Evolutionary conservation across 2,797 vertebrate genomes (phyloP).

Genomic region (Mormyrus hasselquistii): DNA sequence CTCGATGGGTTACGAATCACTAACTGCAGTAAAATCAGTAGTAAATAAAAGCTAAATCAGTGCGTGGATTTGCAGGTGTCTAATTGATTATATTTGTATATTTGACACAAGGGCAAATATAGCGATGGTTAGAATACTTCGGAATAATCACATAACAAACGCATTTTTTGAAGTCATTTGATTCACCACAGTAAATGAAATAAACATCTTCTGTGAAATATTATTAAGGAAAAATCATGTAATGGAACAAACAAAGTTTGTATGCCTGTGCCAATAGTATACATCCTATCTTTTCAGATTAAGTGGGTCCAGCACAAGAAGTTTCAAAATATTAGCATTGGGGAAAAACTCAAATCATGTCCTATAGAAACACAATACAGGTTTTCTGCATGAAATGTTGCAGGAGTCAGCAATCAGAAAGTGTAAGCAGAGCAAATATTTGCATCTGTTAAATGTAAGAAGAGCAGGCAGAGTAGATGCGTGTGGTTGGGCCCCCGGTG

Average conservation of each 20-base stretch:
- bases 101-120: background rate
- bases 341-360: background rate
- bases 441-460: background rate
- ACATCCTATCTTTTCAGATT: background rate
- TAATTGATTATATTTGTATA: background rate
- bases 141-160: background rate
- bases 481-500: background rate
- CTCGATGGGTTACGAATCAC: background rate
- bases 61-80: background rate
- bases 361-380: background rate
- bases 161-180: background rate
- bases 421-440: background rate
- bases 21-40: background rate
- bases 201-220: background rate
- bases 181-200: background rate
- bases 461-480: background rate
- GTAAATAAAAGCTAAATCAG: background rate
- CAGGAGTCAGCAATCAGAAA: background rate
- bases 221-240: background rate
- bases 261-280: background rate
- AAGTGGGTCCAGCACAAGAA: background rate
- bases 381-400: background rate
- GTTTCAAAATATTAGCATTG: background rate
- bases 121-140: background rate
- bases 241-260: background rate